Conservation (phyloP, 2,113 vertebrate species). For the Orycteropus afer region DNA sequence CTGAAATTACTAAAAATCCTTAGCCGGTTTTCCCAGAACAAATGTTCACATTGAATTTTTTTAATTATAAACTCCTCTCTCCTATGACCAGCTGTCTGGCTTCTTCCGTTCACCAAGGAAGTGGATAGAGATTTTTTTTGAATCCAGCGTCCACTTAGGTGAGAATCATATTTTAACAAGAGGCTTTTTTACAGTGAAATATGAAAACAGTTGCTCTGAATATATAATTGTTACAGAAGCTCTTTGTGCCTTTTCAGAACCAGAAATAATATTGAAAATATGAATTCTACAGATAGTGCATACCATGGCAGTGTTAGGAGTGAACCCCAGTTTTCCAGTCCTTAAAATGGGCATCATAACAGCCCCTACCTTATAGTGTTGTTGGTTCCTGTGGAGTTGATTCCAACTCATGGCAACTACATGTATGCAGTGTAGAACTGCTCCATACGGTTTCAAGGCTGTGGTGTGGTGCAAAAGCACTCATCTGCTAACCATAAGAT, state of each 20-base stretch:
- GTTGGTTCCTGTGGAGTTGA: too few relatives aligned
- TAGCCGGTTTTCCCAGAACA: conserved; percentile 82
- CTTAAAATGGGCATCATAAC: neutral
- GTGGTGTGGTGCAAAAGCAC: too few relatives aligned
- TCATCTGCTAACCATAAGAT: too few relatives aligned
- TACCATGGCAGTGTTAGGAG: neutral
- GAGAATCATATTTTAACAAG: neutral
- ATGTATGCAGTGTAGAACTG: too few relatives aligned
- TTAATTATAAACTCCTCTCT: neutral
- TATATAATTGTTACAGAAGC: neutral
- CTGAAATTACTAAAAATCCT: conserved; percentile 80
- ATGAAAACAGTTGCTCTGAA: neutral
- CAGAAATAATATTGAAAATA: neutral
- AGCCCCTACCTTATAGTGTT: neutral
- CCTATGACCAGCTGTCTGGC: neutral
- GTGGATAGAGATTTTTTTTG: neutral
- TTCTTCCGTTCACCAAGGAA: neutral
- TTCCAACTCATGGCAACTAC: too few relatives aligned
- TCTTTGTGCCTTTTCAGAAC: neutral
- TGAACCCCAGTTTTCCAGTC: neutral
- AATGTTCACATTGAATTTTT: conserved; percentile 67
- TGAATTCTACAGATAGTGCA: neutral
- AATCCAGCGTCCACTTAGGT: neutral
- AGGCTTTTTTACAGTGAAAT: neutral
- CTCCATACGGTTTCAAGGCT: too few relatives aligned